Percentiles rank a stretch among this genome's conserved stretches.
Conservation (phyloP, 2,888 invertebrate species). For the Drosophila mulleri region DNA sequence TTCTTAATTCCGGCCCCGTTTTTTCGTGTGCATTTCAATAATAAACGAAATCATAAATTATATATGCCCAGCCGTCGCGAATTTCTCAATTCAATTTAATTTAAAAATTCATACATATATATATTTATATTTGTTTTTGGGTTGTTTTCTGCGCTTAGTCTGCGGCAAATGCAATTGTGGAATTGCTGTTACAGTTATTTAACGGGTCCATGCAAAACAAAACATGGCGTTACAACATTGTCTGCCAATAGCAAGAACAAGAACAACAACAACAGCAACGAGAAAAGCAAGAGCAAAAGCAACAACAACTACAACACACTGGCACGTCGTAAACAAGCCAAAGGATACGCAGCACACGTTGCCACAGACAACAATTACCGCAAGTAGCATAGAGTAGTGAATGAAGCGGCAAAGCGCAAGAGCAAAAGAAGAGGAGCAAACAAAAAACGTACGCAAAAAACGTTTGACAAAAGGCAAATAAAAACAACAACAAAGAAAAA, state of each 20-base stretch:
- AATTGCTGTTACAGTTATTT: constrained; percentile 30
- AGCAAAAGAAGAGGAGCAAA: constrained; percentile 1
- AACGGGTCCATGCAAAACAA: constrained; percentile 50
- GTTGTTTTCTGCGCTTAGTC: not conserved
- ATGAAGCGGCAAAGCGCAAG: constrained; percentile 15
- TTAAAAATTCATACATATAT: not conserved
- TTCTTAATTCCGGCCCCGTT: constrained; percentile 46
- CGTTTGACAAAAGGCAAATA: constrained; percentile 5
- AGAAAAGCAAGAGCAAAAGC: constrained; percentile 10
- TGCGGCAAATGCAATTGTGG: constrained; percentile 30
- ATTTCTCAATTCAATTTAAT: constrained; percentile 6
- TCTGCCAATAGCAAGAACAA: constrained; percentile 17
- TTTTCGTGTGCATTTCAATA: constrained; percentile 33
- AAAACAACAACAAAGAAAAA: constrained; percentile 1
- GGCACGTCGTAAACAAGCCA: constrained; percentile 33
- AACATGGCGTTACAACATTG: constrained; percentile 56
- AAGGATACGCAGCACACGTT: constrained; percentile 44
- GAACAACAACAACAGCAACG: constrained; percentile 20
- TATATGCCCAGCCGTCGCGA: constrained; percentile 32
- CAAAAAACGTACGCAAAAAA: not conserved
- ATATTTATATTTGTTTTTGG: not conserved
- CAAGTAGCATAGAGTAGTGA: constrained; percentile 43
- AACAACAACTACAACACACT: constrained; percentile 11
- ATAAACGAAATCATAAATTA: constrained; percentile 33
- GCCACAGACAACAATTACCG: constrained; percentile 45